Evolutionary conservation across 2,888 invertebrate genomes (phyloP), one percentile per base, ranked within the genome.

Genomic region (Dioctria rufipes): DNA sequence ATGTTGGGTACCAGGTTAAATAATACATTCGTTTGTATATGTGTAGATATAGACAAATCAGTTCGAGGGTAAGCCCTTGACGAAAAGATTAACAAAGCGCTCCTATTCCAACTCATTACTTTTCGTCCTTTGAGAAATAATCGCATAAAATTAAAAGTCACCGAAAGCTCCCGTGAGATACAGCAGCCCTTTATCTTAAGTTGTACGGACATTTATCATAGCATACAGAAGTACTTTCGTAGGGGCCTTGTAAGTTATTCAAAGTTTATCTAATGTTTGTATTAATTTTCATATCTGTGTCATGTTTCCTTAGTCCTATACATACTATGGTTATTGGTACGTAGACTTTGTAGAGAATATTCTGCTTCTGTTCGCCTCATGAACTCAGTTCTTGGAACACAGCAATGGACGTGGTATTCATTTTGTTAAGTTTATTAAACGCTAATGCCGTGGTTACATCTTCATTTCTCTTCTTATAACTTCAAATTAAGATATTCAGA

Each of bases 91-190:
- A 65, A 42, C 65, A 5, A 13, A 58, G 58, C 13, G 11, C 39
- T 58, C 58, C 58, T 40, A 5, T 46, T 49, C n/a, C 49, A 46
- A 46, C 39, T 49, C 69, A 46, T 69, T 46, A 69, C 43, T 69
- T 69, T 69, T 46, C 5, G 69, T 9, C 69, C 73, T 75, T 75
- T 60, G 73, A 60, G 60, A 60, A 60, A 60, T 75, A 60, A 60
- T 75, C 73, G 73, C 42, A 75, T 75, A 43, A 75, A 75, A 75
- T 75, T 75, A 75, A 75, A 60, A 75, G 73, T 75, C 73, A 71
- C 73, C 60, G 42, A 75, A 39, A 42, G 43, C 43, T 40, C 58
- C 60, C 73, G n/a, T 37, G 60, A 43, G 58, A 75, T 58, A 58
- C 58, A 75, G 73, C 73, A 43, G 43, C 60, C 43, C 60, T 75